Percentiles rank a stretch among this genome's conserved stretches.
Evolutionary conservation across 2,888 invertebrate species (phyloP).

Genomic region (Drosophila aldrichi): DNA sequence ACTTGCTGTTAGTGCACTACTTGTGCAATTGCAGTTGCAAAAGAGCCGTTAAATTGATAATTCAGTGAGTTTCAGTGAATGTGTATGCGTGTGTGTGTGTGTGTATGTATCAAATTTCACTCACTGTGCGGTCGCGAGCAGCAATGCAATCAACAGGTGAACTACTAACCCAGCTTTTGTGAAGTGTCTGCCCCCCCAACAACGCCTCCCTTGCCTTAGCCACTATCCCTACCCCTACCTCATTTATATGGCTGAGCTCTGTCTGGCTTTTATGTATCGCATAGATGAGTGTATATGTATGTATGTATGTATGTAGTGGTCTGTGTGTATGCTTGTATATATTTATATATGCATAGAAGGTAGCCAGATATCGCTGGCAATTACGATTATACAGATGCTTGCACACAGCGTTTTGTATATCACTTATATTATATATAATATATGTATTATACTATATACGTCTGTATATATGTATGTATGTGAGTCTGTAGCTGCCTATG

Average conservation of each 20-base stretch:
- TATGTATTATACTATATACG: not conserved
- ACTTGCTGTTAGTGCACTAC: conserved; percentile 5
- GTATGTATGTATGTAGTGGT: too few species aligned
- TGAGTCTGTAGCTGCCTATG: conserved; percentile 8
- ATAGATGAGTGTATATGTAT: not conserved
- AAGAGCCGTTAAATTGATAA: conserved; percentile 49
- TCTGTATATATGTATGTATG: not conserved
- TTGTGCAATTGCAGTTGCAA: conserved; percentile 51
- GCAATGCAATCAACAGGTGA: conserved; percentile 60
- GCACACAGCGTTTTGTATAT: conserved; percentile 27
- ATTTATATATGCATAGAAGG: not conserved
- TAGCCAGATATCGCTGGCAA: conserved; percentile 29
- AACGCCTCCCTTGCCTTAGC: not conserved
- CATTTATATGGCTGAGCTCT: not conserved
- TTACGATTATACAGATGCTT: conserved; percentile 47
- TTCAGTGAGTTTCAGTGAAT: conserved; percentile 27
- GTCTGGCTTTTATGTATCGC: conserved; percentile 1
- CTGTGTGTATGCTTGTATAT: not conserved
- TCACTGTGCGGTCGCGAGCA: conserved; percentile 49
- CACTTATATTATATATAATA: not conserved
- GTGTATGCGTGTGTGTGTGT: conserved; percentile 5
- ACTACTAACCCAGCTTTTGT: conserved; percentile 65
- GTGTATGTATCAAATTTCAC: conserved; percentile 49
- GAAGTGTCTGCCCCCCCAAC: not conserved
- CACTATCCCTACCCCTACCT: not conserved